phyloP scores from a whole-genome alignment of 1,140 invertebrate species.

The Procambarus virginalis region DNA sequence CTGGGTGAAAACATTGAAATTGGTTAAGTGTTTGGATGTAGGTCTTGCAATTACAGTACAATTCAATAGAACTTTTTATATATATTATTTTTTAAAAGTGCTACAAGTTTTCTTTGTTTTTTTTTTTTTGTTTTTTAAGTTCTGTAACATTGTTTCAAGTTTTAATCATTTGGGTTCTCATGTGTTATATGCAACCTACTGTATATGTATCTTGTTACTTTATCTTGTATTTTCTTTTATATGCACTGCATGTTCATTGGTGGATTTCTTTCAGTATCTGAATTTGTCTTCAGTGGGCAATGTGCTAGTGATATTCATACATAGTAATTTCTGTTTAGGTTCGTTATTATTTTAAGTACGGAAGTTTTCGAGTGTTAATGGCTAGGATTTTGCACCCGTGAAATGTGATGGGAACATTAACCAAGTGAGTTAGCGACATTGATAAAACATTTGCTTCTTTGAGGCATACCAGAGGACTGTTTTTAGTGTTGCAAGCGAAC shows the following conservation, averaged over 20 bases:
- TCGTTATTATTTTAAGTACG: not conserved
- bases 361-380: not conserved
- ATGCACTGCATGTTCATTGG: conserved; percentile 3
- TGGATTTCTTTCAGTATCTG: not conserved
- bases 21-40: not conserved
- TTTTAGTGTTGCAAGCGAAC: not conserved
- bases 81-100: too few relatives aligned
- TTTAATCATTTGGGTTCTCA: not conserved
- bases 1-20: not conserved
- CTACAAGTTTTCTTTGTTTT: not conserved
- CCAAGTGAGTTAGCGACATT: not conserved
- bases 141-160: not conserved
- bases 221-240: not conserved
- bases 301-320: not conserved
- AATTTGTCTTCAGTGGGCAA: not conserved
- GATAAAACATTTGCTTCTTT: not conserved
- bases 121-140: not conserved
- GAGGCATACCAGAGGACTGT: not conserved
- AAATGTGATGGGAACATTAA: not conserved
- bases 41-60: not conserved
- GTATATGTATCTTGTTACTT: not conserved
- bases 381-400: not conserved
- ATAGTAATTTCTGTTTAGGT: not conserved
- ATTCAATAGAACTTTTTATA: not conserved
- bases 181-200: not conserved